Conservation (phyloP, 2,797 vertebrate species). For the Mus caroli region DNA sequence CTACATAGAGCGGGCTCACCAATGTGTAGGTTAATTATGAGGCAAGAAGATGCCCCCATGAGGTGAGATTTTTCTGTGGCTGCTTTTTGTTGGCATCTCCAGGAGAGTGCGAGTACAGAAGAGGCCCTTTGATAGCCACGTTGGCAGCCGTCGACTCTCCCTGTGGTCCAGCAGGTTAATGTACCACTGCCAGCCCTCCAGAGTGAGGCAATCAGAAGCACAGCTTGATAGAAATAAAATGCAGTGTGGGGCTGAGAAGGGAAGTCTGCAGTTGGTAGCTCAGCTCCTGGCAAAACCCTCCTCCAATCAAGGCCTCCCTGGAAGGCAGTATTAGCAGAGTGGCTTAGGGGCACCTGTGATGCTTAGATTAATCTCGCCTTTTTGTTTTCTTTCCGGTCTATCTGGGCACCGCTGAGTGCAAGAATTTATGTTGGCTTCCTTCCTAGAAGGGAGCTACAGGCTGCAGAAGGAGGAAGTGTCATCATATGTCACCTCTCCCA, state of each 20-base stretch:
- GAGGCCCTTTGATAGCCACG: slow-evolving; percentile 73
- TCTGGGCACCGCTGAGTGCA: slow-evolving; percentile 71
- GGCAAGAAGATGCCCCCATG: slow-evolving; percentile 66
- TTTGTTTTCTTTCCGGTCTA: slow-evolving; percentile 78
- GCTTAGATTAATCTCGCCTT: slow-evolving; percentile 70
- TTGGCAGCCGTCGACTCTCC: slow-evolving; percentile 64
- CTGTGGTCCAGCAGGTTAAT: slow-evolving; percentile 78
- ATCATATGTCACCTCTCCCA: slow-evolving; percentile 72
- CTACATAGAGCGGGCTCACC: slow-evolving; percentile 65
- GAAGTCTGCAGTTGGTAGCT: slow-evolving; percentile 62
- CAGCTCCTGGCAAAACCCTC: slow-evolving; percentile 72
- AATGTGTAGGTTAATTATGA: slow-evolving; percentile 79
- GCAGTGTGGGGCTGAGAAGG: slow-evolving; percentile 53
- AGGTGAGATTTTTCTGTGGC: slow-evolving; percentile 25
- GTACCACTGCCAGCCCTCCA: slow-evolving; percentile 75
- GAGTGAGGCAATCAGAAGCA: slow-evolving; percentile 84
- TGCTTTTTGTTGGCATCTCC: slow-evolving; percentile 76
- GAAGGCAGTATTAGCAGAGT: slow-evolving; percentile 49
- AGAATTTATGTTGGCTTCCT: slow-evolving; percentile 77
- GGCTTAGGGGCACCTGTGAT: slow-evolving; percentile 72
- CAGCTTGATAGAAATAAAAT: slow-evolving; percentile 85
- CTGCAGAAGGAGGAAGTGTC: slow-evolving; percentile 63
- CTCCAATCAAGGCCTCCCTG: slow-evolving; percentile 53
- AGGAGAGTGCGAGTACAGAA: slow-evolving; percentile 66
- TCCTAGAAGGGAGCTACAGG: slow-evolving; percentile 77